Evolutionary conservation across 2,113 vertebrate genomes (phyloP).

Genomic region (Ovis canadensis): DNA sequence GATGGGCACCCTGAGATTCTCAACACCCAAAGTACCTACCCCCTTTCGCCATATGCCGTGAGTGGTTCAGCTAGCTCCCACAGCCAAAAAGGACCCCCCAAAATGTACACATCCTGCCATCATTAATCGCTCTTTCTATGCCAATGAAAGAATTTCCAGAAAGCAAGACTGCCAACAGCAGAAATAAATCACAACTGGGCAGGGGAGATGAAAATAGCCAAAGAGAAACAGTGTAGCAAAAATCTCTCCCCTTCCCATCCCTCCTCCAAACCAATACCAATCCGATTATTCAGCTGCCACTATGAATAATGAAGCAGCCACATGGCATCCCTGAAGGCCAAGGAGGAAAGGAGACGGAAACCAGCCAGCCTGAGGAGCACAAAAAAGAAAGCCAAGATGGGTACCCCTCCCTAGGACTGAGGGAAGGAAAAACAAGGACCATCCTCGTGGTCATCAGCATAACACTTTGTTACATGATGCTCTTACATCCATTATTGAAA

Average conservation of each 20-base stretch:
- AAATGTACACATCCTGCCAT: accelerated
- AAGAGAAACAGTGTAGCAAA: slow-evolving; percentile 77
- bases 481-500: not conserved
- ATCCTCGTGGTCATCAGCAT: not conserved
- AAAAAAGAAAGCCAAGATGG: not conserved
- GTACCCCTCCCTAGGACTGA: not conserved
- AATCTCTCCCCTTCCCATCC: slow-evolving; percentile 3
- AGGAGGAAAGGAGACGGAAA: slow-evolving; percentile 24
- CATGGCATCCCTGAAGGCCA: slow-evolving; percentile 27
- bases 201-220: slow-evolving; percentile 55
- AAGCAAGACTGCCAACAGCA: slow-evolving; percentile 42
- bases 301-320: slow-evolving; percentile 56
- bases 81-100: not conserved
- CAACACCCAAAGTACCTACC: too few species aligned
- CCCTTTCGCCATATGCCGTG: not conserved
- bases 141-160: slow-evolving; percentile 56
- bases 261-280: slow-evolving; percentile 60
- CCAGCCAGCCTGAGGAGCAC: not conserved
- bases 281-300: slow-evolving; percentile 64
- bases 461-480: accelerated
- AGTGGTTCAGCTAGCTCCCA: not conserved
- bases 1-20: not conserved
- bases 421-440: not conserved
- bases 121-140: not conserved
- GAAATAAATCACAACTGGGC: slow-evolving; percentile 65